Base-by-base conservation (phyloP, 2,797 vertebrate species). In the Tenualosa thibaudeaui region DNA sequence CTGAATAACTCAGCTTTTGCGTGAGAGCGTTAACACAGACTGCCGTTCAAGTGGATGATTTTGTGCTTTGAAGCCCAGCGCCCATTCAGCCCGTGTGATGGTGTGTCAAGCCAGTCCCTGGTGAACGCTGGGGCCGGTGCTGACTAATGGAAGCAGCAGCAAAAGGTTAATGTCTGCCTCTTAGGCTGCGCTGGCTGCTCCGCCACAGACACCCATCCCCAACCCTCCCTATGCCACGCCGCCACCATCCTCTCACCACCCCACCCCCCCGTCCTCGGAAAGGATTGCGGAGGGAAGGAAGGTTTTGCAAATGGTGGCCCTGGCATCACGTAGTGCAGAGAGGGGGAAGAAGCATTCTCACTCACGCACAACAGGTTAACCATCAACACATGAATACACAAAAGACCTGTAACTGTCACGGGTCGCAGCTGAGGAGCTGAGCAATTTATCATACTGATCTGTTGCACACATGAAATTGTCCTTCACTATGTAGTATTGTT, bases 221-320 rank as follows among this genome's bases (percentile, higher is more conserved):
- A 81, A 62, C 31, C 40, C 75, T 26, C 83, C 84, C 31, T 22
- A 62, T 85, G 68, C 17, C 40, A 31, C 31, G 53, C 53, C 17
- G 43, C 83, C 83, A 58, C 22, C 8, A 43, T 62, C 60, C 50
- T 86, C 84, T 82, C 22, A 81, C 58, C 62, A 58, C 54, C 43
- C n/a, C 71, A 12, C 17, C 58, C 13, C 37, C 37, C 40, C 19
- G 1, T 78, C 37, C 40, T 43, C 40, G 17, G 71, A 15, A 22
- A 15, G 37, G 68, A 17, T 37, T 40, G 68, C 40, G 37, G 37
- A 19, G 37, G 40, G 71, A 78, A 40, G 40, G 22, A 78, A 31
- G 31, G 71, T 40, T 78, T 78, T 17, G 40, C 71, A 46, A 46
- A 78, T 43, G 31, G 68, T 43, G 68, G 31, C 31, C 1, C 37